Evolutionary conservation across 2,797 vertebrate species (phyloP).

Genomic region (Mormyrops attenuatus): DNA sequence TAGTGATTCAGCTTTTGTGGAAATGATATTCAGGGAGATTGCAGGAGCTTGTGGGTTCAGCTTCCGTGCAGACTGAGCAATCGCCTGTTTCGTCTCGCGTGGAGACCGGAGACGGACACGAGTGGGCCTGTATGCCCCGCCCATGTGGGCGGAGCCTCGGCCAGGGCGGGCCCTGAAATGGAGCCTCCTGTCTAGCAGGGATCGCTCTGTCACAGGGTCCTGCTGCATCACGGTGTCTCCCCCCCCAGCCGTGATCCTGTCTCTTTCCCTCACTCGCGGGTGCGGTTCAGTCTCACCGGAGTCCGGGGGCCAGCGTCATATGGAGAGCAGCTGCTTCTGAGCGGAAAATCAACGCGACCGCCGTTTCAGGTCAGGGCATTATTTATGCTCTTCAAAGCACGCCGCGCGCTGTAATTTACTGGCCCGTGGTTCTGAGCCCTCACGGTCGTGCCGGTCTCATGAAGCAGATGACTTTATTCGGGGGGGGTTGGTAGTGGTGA

Average conservation of each 20-base stretch:
- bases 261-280: background rate
- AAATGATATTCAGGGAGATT: background rate
- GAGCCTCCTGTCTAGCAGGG: background rate
- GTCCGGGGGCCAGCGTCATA: background rate
- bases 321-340: conserved; percentile 16
- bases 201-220: background rate
- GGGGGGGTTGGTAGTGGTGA: background rate
- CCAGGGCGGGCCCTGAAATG: background rate
- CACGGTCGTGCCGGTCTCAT: background rate
- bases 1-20: background rate
- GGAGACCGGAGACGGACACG: background rate
- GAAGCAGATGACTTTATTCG: background rate
- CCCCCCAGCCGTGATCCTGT: background rate
- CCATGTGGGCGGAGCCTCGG: background rate
- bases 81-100: background rate
- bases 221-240: background rate
- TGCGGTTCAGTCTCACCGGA: background rate
- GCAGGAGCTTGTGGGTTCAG: background rate
- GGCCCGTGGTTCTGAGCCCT: background rate
- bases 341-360: background rate
- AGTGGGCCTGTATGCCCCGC: background rate
- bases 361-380: background rate
- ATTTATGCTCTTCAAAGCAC: background rate
- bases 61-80: background rate
- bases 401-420: background rate